A percentile compares a stretch with the other conserved stretches of the same genome.
Evolutionary conservation across 2,113 vertebrate species (phyloP).

Genomic region (Nothocercus julius): DNA sequence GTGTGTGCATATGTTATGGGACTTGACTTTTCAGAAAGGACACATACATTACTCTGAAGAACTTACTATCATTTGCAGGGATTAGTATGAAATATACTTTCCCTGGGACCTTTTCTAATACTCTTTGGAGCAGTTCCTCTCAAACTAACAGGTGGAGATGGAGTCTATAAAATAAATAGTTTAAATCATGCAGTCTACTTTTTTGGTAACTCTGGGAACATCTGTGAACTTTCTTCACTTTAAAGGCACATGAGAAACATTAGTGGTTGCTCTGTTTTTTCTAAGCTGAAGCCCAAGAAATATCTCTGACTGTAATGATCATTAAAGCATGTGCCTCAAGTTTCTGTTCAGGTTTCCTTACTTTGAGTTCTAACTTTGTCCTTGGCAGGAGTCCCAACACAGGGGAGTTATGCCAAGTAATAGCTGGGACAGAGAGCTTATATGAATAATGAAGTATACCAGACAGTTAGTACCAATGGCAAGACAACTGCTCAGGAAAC

Average conservation of each 20-base stretch:
- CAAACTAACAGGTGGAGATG: neutral
- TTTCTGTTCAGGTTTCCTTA: neutral
- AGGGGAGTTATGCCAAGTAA: neutral
- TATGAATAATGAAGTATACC: neutral
- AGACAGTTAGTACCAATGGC: neutral
- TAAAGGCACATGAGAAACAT: neutral
- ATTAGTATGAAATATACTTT: neutral
- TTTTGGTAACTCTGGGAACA: neutral
- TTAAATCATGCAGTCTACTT: neutral
- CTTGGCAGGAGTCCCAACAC: neutral
- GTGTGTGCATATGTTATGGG: neutral
- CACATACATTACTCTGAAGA: neutral
- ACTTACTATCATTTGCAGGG: neutral
- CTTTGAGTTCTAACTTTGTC: neutral
- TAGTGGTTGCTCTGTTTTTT: neutral
- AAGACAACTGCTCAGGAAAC: neutral
- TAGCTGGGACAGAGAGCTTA: neutral
- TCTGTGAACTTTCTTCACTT: neutral
- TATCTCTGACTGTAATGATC: neutral
- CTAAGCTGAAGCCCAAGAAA: neutral
- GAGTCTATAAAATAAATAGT: neutral
- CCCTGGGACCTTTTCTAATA: neutral
- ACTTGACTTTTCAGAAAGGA: neutral
- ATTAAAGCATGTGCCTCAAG: fast-evolving
- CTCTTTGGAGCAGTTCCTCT: neutral